Base-by-base conservation (phyloP, 2,888 invertebrate species). In the Drymonia ruficornis region DNA sequence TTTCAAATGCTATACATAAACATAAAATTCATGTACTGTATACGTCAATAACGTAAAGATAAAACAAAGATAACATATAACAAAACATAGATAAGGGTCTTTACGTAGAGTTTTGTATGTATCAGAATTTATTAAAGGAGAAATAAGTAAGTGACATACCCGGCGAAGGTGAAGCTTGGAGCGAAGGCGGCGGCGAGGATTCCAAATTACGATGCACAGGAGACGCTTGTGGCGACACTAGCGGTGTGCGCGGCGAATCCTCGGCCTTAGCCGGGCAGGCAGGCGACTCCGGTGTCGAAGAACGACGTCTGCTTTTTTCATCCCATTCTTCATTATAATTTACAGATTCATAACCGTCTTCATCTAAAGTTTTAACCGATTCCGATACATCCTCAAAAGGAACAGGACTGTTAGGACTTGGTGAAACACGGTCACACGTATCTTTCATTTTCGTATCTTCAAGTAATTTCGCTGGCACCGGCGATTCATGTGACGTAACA, bases 251-350 rank as follows among this genome's bases (percentile, higher is more conserved):
- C 36, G 78, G 62, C 16, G 68, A 70, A 38, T 80, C 84, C 53
- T 81, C 87, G 60, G 72, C 67, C 53, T 81, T 84, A 19, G 72
- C 76, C 44, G 74, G 78, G 59, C 75, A 76, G 40, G 76, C 75
- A 52, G 85, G 81, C 28, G 85, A 84, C 63, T 89, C 89, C 1
- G 91, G 90, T 43, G 91, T 90, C 28, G 90, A 90, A 47, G 92
- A 89, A 40, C 87, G 84, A 19, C 89, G 83, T 63, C 84, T 86
- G 51, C 66, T 74, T 76, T 86, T 88, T 49, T 87, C 87, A 56
- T 87, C 87, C 88, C 87, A 87, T 42, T 83, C 85, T 38, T 76
- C 83, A 69, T 75, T 82, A 65, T 84, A 87, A 56, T 84, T 80
- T 63, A 87, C 77, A 40, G 83, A 76, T 61, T 89, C 89, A 63